A percentile compares a stretch with the other conserved stretches of the same genome.
phyloP scores from a whole-genome alignment of 2,797 vertebrate species.

The Ammospiza maritima region DNA sequence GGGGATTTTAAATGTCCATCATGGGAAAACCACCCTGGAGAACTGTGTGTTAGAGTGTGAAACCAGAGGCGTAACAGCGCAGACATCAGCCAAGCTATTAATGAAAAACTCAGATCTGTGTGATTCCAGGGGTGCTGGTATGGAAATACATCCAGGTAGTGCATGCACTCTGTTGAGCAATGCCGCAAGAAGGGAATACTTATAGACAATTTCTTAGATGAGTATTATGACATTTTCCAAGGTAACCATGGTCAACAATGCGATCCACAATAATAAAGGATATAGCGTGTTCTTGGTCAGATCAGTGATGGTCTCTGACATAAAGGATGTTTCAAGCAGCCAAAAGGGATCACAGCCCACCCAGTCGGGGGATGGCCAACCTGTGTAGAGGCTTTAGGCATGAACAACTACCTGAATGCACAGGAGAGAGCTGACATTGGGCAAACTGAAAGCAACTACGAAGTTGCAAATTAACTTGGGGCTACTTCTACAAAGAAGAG shows the following conservation, averaged over 20 bases:
- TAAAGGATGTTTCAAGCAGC: constrained; percentile 26
- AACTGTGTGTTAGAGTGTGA: constrained; percentile 91
- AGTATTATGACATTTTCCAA: constrained; percentile 82
- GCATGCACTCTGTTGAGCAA: constrained; percentile 84
- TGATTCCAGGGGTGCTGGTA: constrained; percentile 90
- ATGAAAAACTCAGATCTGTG: constrained; percentile 93
- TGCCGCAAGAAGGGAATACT: constrained; percentile 91
- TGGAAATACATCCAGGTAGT: constrained; percentile 91
- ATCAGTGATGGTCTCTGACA: constrained; percentile 64
- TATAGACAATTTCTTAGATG: constrained; percentile 90
- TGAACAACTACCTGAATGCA: not conserved
- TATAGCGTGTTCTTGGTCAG: constrained; percentile 90
- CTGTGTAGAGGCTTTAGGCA: not conserved
- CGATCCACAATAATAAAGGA: constrained; percentile 91
- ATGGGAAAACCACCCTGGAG: constrained; percentile 84
- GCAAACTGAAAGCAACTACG: constrained; percentile 71
- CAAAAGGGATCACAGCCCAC: constrained; percentile 40
- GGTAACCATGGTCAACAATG: constrained; percentile 89
- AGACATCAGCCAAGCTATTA: constrained; percentile 83
- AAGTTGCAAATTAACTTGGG: constrained; percentile 74
- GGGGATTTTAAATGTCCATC: constrained; percentile 87
- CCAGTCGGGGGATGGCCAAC: not conserved
- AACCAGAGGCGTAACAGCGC: constrained; percentile 86
- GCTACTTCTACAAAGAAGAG: constrained; percentile 80
- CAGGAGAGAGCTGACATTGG: constrained; percentile 18